A percentile compares a stretch with the other conserved stretches of the same genome.
These are phyloP conservation scores for Nesoenas mayeri DNA, from an alignment of 2,113 vertebrate genomes.

Conservation along the genomic window DNA sequence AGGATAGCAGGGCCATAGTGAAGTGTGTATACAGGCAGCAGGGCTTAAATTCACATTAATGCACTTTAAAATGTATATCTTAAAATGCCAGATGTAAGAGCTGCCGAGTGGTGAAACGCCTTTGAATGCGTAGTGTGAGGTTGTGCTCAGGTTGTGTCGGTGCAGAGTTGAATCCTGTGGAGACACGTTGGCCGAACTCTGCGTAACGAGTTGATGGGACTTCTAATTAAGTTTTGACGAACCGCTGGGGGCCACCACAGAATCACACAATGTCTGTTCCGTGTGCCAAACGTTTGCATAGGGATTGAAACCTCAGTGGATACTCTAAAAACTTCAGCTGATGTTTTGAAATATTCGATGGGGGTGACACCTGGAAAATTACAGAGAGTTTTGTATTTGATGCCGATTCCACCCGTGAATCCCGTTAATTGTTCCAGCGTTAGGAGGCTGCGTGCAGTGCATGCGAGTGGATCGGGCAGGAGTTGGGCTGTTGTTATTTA, in stretches of 20 bases:
- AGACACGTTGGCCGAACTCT: neutral
- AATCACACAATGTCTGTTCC: neutral
- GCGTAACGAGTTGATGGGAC: fast-evolving
- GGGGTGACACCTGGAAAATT: neutral
- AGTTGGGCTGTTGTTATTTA: neutral
- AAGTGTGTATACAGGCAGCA: neutral
- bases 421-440: neutral
- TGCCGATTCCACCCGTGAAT: fast-evolving
- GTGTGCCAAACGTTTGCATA: fast-evolving
- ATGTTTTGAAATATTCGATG: neutral
- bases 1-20: neutral
- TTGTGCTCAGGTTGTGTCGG: neutral
- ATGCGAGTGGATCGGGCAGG: neutral
- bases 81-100: neutral
- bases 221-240: neutral
- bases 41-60: neutral
- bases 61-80: too few species aligned
- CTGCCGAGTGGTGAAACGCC: neutral
- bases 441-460: neutral
- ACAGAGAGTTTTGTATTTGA: neutral
- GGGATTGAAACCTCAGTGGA: neutral
- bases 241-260: neutral
- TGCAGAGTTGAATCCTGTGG: neutral
- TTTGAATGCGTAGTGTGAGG: neutral
- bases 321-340: neutral